phyloP scores from a whole-genome alignment of 1,140 invertebrate species.

The Gonioctena quinquepunctata region DNA sequence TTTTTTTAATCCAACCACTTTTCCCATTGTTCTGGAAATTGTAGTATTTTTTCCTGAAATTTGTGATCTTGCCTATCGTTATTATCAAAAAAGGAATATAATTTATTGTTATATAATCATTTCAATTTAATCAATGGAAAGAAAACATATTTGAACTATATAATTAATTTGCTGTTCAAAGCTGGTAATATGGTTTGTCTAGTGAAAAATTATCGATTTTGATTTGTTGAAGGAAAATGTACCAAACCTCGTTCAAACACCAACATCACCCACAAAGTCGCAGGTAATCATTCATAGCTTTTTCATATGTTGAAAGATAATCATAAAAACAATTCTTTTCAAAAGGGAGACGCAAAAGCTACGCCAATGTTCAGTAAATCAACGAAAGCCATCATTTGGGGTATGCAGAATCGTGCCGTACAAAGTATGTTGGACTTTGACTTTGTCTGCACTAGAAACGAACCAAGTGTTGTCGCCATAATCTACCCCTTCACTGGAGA shows the following conservation, averaged over 20 bases:
- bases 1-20: too few relatives aligned
- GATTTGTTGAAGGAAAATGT: slow-evolving; percentile 18
- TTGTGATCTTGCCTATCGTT: too few relatives aligned
- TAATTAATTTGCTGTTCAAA: background rate
- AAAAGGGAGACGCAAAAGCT: slow-evolving; percentile 17
- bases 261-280: background rate
- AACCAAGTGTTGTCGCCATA: slow-evolving; percentile 91
- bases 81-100: too few relatives aligned
- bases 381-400: slow-evolving; percentile 97
- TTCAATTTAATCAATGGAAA: too few relatives aligned
- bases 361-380: slow-evolving; percentile 74
- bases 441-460: slow-evolving; percentile 90
- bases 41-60: too few relatives aligned
- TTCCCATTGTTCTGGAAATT: too few relatives aligned
- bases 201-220: slow-evolving; percentile 2
- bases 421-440: slow-evolving; percentile 99
- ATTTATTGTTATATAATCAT: background rate
- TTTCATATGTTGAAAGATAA: background rate
- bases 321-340: background rate
- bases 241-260: slow-evolving; percentile 8
- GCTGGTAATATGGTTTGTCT: background rate
- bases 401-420: slow-evolving; percentile 98
- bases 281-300: slow-evolving; percentile 9
- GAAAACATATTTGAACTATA: too few relatives aligned
- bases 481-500: slow-evolving; percentile 99